phyloP scores from a whole-genome alignment of 2,888 invertebrate genomes.

The Ormyrus nitidulus region DNA sequence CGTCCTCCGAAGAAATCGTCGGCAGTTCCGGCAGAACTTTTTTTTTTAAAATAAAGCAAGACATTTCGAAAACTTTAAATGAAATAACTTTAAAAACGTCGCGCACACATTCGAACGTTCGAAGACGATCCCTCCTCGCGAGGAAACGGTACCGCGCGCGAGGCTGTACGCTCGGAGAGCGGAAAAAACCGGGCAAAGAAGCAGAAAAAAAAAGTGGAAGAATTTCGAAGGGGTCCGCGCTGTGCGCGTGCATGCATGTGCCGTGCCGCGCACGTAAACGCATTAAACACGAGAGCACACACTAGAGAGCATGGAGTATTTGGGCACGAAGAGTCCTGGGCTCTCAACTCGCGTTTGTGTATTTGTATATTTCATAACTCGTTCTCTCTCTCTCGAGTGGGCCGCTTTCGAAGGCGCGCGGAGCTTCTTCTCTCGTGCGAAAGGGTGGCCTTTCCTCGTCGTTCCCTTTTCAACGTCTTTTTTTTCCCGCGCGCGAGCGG shows the following conservation, averaged over 20 bases:
- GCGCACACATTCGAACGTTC: background rate
- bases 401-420: background rate
- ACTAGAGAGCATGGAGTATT: constrained; percentile 56
- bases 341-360: constrained; percentile 59
- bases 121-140: background rate
- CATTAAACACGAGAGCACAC: constrained; percentile 51
- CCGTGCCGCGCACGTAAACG: constrained; percentile 23
- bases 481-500: background rate
- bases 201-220: constrained; percentile 22
- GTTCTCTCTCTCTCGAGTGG: constrained; percentile 56
- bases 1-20: too few species aligned
- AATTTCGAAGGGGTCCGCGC: constrained; percentile 26
- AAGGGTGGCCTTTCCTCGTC: constrained; percentile 51
- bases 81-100: too few species aligned
- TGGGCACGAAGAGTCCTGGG: constrained; percentile 49
- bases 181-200: background rate
- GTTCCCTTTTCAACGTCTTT: constrained; percentile 42
- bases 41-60: too few species aligned
- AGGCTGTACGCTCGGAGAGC: background rate
- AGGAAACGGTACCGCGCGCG: constrained; percentile 32
- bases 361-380: constrained; percentile 72
- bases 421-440: constrained; percentile 1
- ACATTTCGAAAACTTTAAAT: too few species aligned
- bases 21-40: too few species aligned
- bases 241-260: background rate